Conservation (phyloP, 2,113 vertebrate species). For the Clinocottus analis region DNA sequence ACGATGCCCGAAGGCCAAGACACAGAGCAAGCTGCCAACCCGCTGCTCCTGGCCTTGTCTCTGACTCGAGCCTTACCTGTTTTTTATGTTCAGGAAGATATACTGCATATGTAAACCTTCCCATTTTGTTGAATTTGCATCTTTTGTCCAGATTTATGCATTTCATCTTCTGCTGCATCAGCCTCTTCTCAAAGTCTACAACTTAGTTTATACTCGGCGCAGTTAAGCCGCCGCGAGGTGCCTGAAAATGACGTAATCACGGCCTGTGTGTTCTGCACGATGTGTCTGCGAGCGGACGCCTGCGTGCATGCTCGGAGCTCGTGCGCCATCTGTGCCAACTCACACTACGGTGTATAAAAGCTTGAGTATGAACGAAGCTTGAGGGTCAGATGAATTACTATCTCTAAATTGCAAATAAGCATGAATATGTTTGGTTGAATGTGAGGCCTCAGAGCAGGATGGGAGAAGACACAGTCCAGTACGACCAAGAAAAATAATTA, state of each 20-base stretch:
- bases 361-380: background rate
- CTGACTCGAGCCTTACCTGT: slow-evolving; percentile 3
- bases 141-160: background rate
- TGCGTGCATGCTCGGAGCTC: background rate
- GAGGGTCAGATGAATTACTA: background rate
- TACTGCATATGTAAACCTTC: background rate
- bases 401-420: background rate
- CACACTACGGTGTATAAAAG: background rate
- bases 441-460: background rate
- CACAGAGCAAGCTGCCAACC: slow-evolving; percentile 36
- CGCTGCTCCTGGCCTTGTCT: slow-evolving; percentile 37
- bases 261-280: background rate
- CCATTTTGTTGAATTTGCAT: slow-evolving; percentile 15
- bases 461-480: background rate
- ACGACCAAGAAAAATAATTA: background rate
- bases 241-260: background rate
- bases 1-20: slow-evolving; percentile 47
- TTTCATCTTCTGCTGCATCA: slow-evolving; percentile 2
- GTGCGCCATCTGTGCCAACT: background rate
- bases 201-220: background rate
- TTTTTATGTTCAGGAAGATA: slow-evolving; percentile 7
- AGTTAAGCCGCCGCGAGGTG: background rate
- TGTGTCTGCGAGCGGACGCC: background rate
- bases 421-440: background rate
- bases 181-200: background rate